Evolutionary conservation across 2,113 vertebrate genomes (phyloP).

Genomic region (Psilopsiagon aymara): DNA sequence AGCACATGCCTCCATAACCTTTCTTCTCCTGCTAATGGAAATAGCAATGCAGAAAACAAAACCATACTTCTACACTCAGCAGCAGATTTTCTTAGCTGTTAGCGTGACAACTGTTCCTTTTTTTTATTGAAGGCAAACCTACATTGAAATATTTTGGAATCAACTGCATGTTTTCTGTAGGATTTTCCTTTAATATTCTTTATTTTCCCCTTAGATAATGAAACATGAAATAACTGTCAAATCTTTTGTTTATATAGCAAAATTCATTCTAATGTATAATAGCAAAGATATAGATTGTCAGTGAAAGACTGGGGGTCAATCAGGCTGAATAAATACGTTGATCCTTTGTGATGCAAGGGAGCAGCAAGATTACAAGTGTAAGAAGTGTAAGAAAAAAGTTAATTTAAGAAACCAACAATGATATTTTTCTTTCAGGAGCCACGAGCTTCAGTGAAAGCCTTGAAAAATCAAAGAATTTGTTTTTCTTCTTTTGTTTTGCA

Average conservation of each 20-base stretch:
- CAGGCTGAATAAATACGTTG: background rate
- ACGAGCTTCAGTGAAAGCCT: background rate
- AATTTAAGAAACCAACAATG: background rate
- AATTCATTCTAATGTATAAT: background rate
- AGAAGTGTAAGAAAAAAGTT: background rate
- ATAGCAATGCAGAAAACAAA: background rate
- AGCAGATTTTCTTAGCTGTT: background rate
- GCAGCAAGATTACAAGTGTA: background rate
- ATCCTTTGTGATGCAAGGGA: background rate
- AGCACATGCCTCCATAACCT: background rate
- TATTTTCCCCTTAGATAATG: background rate
- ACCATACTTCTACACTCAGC: background rate
- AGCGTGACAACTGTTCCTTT: background rate
- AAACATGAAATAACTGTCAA: background rate
- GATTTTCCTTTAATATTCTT: background rate
- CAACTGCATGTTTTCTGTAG: background rate
- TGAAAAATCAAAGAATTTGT: background rate
- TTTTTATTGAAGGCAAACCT: background rate
- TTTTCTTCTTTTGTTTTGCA: background rate
- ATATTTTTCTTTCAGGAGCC: background rate
- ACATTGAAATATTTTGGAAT: background rate
- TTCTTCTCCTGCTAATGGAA: background rate
- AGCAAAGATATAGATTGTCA: background rate
- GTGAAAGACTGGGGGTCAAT: background rate
- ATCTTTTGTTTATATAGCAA: background rate